phyloP scores from a whole-genome alignment of 2,113 vertebrate species.

The Polyodon spathula region DNA sequence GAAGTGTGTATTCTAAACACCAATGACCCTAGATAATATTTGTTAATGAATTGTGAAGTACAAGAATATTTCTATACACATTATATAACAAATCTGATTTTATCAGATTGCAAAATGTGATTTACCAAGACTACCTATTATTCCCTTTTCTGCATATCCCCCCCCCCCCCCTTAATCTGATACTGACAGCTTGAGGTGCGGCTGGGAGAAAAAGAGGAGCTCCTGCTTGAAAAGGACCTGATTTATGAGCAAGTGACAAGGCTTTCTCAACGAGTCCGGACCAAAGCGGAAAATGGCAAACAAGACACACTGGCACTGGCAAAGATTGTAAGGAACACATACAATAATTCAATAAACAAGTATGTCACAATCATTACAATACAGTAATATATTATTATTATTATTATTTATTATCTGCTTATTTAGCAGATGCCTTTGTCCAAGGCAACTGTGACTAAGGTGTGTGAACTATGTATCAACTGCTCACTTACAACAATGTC shows the following conservation, averaged over 20 bases:
- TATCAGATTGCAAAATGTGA: too few relatives aligned
- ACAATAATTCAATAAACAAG: background rate
- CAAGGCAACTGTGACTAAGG: too few relatives aligned
- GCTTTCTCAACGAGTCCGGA: slow-evolving; percentile 48
- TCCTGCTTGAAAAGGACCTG: slow-evolving; percentile 69
- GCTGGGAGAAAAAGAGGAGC: slow-evolving; percentile 65
- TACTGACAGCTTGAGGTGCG: slow-evolving; percentile 64
- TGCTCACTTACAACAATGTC: too few relatives aligned
- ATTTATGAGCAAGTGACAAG: slow-evolving; percentile 66
- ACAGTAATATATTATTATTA: too few relatives aligned
- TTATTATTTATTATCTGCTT: too few relatives aligned
- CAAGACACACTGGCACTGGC: slow-evolving; percentile 60
- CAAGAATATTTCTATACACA: too few relatives aligned
- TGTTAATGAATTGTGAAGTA: background rate
- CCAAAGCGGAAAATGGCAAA: slow-evolving; percentile 46
- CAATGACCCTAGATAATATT: background rate
- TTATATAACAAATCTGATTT: background rate
- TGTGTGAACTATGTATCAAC: too few relatives aligned
- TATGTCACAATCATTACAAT: too few relatives aligned
- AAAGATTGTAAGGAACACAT: slow-evolving; percentile 58
- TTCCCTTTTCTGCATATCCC: background rate
- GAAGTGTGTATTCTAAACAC: too few relatives aligned
- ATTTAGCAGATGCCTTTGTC: too few relatives aligned
- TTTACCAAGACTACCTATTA: too few relatives aligned
- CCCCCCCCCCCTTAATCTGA: background rate